These are phyloP conservation scores for Synanthedon myopaeformis DNA, from an alignment of 2,888 invertebrate genomes.

Conservation along the genomic window DNA sequence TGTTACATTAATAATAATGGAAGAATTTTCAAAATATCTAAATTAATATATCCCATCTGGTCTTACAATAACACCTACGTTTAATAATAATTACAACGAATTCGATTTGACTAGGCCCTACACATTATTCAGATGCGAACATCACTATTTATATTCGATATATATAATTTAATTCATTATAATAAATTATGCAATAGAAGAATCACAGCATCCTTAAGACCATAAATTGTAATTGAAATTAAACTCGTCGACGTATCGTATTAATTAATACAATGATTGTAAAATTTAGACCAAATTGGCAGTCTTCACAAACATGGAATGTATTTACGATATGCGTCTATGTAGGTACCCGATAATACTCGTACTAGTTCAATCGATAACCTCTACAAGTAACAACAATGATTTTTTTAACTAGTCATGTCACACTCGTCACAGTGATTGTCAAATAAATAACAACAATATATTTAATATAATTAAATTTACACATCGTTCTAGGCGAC, in stretches of 20 bases:
- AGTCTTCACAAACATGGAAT: constrained; percentile 71
- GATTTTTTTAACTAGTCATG: constrained; percentile 54
- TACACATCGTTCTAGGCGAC: constrained; percentile 23
- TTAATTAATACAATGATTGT: constrained; percentile 59
- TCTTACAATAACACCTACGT: constrained; percentile 35
- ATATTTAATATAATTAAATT: constrained; percentile 13
- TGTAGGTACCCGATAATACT: constrained; percentile 67
- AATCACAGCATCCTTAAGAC: constrained; percentile 70
- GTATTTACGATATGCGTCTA: constrained; percentile 65
- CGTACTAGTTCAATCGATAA: constrained; percentile 56
- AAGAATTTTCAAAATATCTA: constrained; percentile 59
- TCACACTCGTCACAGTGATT: constrained; percentile 38
- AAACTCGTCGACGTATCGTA: constrained; percentile 66
- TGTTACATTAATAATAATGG: constrained; percentile 40
- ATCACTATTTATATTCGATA: constrained; percentile 40
- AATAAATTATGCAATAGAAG: constrained; percentile 68
- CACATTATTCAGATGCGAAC: constrained; percentile 59
- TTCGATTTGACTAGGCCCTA: constrained; percentile 67
- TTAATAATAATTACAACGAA: constrained; percentile 58
- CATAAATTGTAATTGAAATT: constrained; percentile 64
- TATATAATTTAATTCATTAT: constrained; percentile 39
- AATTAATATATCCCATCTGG: constrained; percentile 38
- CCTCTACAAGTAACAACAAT: constrained; percentile 56
- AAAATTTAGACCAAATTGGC: constrained; percentile 71
- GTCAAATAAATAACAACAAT: constrained; percentile 48